These are phyloP conservation scores for Apodemia mormo DNA, from an alignment of 2,888 invertebrate genomes.

Conservation along the genomic window DNA sequence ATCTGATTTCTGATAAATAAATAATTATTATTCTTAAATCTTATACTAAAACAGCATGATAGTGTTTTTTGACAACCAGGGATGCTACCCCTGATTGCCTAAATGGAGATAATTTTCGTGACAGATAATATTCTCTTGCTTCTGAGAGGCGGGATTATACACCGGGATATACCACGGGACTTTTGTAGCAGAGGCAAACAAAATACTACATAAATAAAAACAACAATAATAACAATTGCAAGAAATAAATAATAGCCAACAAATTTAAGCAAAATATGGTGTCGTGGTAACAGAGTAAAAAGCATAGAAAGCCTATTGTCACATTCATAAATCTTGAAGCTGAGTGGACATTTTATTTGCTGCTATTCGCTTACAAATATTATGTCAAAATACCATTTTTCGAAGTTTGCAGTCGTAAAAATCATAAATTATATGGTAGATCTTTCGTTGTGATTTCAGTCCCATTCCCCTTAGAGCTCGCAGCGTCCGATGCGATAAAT, in stretches of 20 bases:
- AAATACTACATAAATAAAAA: too few species aligned
- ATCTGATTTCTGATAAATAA: too few species aligned
- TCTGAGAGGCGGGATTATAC: too few species aligned
- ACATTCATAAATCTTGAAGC: constrained; percentile 3
- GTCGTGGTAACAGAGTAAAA: neutral
- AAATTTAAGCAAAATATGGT: neutral
- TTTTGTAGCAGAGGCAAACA: too few species aligned
- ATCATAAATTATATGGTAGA: constrained; percentile 68
- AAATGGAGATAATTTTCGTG: too few species aligned
- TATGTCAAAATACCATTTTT: constrained; percentile 17
- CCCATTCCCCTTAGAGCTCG: constrained; percentile 66
- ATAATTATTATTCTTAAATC: too few species aligned
- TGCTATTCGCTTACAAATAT: constrained; percentile 12
- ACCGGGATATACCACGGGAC: too few species aligned
- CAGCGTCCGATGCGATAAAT: constrained; percentile 67
- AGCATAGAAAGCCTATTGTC: neutral
- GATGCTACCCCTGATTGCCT: too few species aligned
- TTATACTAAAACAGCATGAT: too few species aligned
- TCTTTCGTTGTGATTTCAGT: constrained; percentile 66
- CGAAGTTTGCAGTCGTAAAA: constrained; percentile 52
- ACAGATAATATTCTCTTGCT: too few species aligned
- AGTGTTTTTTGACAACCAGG: too few species aligned
- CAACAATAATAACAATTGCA: neutral
- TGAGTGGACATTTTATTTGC: constrained; percentile 6
- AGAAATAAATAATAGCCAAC: neutral